Evolutionary conservation across 2,888 invertebrate species (phyloP).

Genomic region (Athalia rosae): DNA sequence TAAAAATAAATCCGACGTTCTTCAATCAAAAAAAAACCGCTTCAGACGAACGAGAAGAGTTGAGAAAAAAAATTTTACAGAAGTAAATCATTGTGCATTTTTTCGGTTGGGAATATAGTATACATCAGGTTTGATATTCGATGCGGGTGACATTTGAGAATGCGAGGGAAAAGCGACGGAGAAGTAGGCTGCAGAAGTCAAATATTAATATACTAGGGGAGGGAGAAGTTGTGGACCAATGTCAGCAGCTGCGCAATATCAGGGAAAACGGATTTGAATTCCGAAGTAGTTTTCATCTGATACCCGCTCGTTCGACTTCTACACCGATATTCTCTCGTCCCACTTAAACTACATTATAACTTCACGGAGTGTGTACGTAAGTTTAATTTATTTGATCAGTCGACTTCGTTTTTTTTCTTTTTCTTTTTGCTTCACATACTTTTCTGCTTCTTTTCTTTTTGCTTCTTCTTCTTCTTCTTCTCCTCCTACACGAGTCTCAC

Average conservation of each 20-base stretch:
- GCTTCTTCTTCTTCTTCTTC: too few species aligned
- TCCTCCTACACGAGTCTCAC: not conserved
- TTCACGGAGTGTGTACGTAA: not conserved
- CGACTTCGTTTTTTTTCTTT: not conserved
- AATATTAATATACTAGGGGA: not conserved
- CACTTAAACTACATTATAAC: not conserved
- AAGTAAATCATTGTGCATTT: too few species aligned
- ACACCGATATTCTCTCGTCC: not conserved
- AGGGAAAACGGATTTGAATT: constrained; percentile 37
- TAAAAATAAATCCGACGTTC: too few species aligned
- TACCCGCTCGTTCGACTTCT: constrained; percentile 25
- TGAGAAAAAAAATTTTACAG: too few species aligned
- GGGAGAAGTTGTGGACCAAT: constrained; percentile 41
- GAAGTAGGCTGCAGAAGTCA: not conserved
- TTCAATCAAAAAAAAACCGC: too few species aligned
- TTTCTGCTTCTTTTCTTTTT: too few species aligned
- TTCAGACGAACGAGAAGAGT: too few species aligned
- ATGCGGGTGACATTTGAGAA: not conserved
- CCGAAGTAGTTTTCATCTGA: constrained; percentile 30
- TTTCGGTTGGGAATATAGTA: too few species aligned
- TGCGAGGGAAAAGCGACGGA: constrained; percentile 8
- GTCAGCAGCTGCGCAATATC: constrained; percentile 43
- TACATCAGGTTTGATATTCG: too few species aligned
- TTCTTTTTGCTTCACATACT: too few species aligned
- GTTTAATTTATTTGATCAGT: constrained; percentile 32